Evolutionary conservation across 2,888 invertebrate species (phyloP), one percentile per base, ranked within the genome.

Genomic region (Boloria selene): DNA sequence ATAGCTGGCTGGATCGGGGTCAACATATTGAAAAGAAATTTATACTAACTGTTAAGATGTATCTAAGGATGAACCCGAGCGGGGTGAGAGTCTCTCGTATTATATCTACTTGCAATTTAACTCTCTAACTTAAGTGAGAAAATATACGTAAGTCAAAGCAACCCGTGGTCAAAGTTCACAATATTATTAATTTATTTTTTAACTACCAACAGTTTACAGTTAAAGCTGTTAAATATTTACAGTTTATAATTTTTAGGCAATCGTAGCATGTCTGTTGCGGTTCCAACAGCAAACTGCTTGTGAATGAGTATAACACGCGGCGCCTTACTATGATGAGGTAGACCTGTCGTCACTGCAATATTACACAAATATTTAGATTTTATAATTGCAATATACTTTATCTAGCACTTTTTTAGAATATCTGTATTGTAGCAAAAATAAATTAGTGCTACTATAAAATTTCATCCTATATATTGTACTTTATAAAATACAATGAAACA

Each of bases 231-330:
- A 42, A 55, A 64, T 71, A 83, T 79, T 77, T 79, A 90, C 90
- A 90, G 75, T 75, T 85, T 86, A 70, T 87, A 90, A 71, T 88
- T 86, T 67, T 86, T 87, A 0, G 89, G 90, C 59, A 87, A 72
- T n/a, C 78, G 77, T 22, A 87, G 70, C 74, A 88, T 68, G 63
- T 89, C 88, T 0, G 77, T 77, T 10, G 90, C 88, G 1, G 87
- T 86, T n/a, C 84, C 87, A 2, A 87, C 55, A 2, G 78, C 85
- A 68, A 86, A 90, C 65, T 90, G 88, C 51, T 79, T 87, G 47
- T 90, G 90, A 13, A 90, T 75, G 2, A 90, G 79, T 13, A 85
- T 65, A 3, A 89, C 86, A 4, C 90, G 79, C 0, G 90, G 90
- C 0, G 90, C 87, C 67, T 82, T 84, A 72, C 80, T 86, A 60